A percentile compares a stretch with the other conserved stretches of the same genome.
Evolutionary conservation across 1,140 invertebrate species (phyloP).

Genomic region (Psilanteris sp.): DNA sequence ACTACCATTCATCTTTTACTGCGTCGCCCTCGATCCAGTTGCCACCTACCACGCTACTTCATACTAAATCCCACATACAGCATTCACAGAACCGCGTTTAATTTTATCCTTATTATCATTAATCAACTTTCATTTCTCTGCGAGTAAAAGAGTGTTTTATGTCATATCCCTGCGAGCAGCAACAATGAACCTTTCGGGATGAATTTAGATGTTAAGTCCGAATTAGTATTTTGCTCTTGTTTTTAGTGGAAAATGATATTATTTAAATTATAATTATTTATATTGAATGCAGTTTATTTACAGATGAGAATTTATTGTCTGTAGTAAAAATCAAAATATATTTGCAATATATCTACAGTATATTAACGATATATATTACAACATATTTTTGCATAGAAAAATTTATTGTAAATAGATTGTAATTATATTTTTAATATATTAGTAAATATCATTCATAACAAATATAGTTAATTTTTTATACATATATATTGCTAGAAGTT

Average conservation of each 20-base stretch:
- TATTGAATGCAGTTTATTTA: too few species aligned
- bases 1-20: slow-evolving; percentile 68
- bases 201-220: neutral
- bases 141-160: slow-evolving; percentile 11
- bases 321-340: too few species aligned
- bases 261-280: too few species aligned
- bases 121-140: slow-evolving; percentile 22
- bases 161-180: neutral
- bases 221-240: slow-evolving; percentile 2
- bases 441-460: too few species aligned
- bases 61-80: slow-evolving; percentile 40
- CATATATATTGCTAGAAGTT: too few species aligned
- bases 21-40: slow-evolving; percentile 57
- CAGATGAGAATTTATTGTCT: too few species aligned
- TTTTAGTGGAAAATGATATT: neutral
- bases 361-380: too few species aligned
- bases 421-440: too few species aligned
- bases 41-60: slow-evolving; percentile 46
- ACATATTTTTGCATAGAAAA: too few species aligned
- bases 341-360: too few species aligned
- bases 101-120: slow-evolving; percentile 42
- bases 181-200: neutral
- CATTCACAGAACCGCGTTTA: slow-evolving; percentile 22
- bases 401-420: too few species aligned
- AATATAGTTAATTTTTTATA: too few species aligned